These are phyloP conservation scores for Scaptomyza pallida DNA, from an alignment of 1,140 invertebrate species.

Conservation along the genomic window DNA sequence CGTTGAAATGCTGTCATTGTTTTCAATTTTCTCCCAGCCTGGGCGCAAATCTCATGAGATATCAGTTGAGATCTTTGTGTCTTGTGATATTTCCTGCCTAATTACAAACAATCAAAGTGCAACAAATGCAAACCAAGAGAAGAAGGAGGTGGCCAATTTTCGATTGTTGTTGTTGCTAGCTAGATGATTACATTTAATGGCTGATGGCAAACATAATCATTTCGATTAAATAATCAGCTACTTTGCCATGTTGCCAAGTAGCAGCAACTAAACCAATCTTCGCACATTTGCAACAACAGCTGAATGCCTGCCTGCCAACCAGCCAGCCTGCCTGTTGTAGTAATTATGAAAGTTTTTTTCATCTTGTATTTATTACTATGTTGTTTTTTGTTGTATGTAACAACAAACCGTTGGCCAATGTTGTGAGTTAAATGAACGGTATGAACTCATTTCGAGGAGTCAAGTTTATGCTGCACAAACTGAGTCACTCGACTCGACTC, in stretches of 20 bases:
- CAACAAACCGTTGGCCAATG: constrained; percentile 33
- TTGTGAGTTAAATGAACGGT: constrained; percentile 58
- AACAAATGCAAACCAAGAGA: constrained; percentile 36
- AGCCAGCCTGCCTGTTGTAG: too few species aligned
- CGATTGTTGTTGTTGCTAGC: constrained; percentile 31
- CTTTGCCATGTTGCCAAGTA: constrained; percentile 31
- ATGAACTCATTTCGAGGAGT: constrained; percentile 74
- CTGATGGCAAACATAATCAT: constrained; percentile 73
- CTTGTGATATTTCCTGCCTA: constrained; percentile 67
- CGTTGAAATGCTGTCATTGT: constrained; percentile 10
- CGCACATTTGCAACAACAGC: constrained; percentile 66
- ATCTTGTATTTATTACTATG: constrained; percentile 33
- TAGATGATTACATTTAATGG: constrained; percentile 74
- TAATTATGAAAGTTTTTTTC: constrained; percentile 81
- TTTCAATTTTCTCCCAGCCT: constrained; percentile 1
- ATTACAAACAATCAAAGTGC: constrained; percentile 65
- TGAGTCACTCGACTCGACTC: constrained; percentile 43
- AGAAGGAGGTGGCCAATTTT: constrained; percentile 13
- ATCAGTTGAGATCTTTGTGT: constrained; percentile 38
- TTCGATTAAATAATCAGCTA: constrained; percentile 80
- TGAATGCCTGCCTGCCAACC: constrained; percentile 49
- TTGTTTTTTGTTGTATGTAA: constrained; percentile 16
- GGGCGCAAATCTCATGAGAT: constrained; percentile 28
- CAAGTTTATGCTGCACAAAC: constrained; percentile 59
- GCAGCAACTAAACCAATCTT: constrained; percentile 44